Percentiles rank a stretch among this genome's conserved stretches.
Evolutionary conservation across 2,888 invertebrate genomes (phyloP).

Genomic region (Limnephilus rhombicus): DNA sequence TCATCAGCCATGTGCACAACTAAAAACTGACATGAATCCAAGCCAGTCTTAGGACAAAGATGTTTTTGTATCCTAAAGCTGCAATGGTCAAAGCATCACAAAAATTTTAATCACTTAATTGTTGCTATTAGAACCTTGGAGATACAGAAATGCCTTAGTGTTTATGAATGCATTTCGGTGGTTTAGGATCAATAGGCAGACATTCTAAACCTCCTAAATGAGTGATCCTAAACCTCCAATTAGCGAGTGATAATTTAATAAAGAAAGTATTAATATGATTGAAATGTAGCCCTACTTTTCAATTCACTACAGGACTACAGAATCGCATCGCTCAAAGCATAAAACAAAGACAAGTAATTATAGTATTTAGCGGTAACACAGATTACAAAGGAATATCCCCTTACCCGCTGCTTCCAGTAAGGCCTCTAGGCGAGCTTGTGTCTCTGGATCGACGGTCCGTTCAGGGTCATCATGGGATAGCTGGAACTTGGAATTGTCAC

Average conservation of each 20-base stretch:
- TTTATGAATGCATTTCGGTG: neutral
- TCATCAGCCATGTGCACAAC: neutral
- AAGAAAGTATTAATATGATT: neutral
- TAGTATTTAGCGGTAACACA: neutral
- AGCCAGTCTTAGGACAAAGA: no score
- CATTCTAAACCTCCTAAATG: neutral
- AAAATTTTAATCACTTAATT: neutral
- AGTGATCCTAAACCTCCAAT: neutral
- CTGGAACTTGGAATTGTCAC: conserved; percentile 76
- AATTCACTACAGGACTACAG: neutral
- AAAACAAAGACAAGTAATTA: neutral
- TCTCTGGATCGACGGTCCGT: conserved; percentile 88
- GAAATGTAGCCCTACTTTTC: neutral
- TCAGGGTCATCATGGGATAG: conserved; percentile 80
- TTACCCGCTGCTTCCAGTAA: conserved; percentile 93
- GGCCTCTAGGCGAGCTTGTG: conserved; percentile 94
- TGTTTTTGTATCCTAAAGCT: neutral
- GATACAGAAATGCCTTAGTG: neutral
- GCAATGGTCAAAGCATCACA: neutral
- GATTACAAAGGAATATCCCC: neutral
- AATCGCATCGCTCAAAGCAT: neutral
- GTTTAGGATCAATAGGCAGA: neutral
- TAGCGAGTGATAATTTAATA: neutral
- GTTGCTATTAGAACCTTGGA: neutral
- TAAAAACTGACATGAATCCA: neutral